A percentile compares a stretch with the other conserved stretches of the same genome.
Conservation (phyloP, 2,113 vertebrate species). For the Grammomys surdaster region DNA sequence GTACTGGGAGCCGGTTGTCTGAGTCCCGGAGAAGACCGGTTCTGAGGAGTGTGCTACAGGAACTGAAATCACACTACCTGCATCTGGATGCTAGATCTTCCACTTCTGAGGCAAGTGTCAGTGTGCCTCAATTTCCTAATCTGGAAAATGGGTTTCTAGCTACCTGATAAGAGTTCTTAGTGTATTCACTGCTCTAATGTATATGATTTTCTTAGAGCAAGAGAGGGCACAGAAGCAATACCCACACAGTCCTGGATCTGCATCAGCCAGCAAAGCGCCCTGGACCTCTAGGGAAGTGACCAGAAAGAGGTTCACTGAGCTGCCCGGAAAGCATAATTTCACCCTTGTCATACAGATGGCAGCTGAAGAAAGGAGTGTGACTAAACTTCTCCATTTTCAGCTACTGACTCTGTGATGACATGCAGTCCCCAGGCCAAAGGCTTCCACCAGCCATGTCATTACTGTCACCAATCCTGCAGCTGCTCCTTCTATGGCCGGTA, state of each 20-base stretch:
- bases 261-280: neutral
- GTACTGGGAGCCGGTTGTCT: neutral
- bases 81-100: neutral
- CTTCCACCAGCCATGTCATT: neutral
- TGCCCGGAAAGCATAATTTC: constrained; percentile 4
- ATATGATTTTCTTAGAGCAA: neutral
- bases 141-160: neutral
- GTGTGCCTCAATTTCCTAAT: neutral
- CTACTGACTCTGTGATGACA: constrained; percentile 38
- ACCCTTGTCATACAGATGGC: constrained; percentile 35
- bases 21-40: neutral
- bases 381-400: constrained; percentile 65
- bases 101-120: neutral
- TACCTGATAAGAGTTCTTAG: neutral
- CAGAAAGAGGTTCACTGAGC: neutral
- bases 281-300: neutral
- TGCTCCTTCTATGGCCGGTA: neutral
- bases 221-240: neutral
- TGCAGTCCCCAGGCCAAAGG: constrained; percentile 7
- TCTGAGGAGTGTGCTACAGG: neutral
- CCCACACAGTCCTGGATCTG: neutral
- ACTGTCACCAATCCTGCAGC: neutral
- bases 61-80: neutral
- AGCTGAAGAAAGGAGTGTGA: constrained; percentile 57
- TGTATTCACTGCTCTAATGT: neutral